These are phyloP conservation scores for Anthrax anthrax DNA, from an alignment of 2,888 invertebrate genomes.

Conservation along the genomic window DNA sequence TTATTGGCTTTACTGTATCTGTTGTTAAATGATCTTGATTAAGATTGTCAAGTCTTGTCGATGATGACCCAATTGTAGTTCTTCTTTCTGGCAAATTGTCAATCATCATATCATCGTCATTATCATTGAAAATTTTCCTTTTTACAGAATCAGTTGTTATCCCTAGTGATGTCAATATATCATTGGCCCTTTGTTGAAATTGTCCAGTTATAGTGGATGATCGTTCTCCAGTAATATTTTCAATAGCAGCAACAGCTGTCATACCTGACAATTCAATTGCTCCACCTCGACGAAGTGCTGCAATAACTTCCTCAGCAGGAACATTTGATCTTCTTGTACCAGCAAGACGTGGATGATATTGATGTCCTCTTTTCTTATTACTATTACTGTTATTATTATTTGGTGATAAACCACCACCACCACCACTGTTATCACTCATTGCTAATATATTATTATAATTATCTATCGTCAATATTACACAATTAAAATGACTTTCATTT, in stretches of 20 bases:
- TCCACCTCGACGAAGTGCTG: conserved; percentile 31
- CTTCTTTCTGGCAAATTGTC: too few relatives aligned
- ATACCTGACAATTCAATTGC: conserved; percentile 5
- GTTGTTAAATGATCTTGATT: background rate
- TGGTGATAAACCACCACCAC: conserved; percentile 10
- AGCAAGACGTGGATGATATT: conserved; percentile 58
- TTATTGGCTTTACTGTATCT: too few relatives aligned
- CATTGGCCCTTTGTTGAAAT: background rate
- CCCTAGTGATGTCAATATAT: background rate
- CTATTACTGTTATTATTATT: conserved; percentile 9
- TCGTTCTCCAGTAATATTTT: too few relatives aligned
- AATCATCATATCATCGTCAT: too few relatives aligned
- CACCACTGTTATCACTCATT: conserved; percentile 20
- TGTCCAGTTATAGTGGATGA: conserved; percentile 4
- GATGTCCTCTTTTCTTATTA: conserved; percentile 50
- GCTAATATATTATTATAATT: conserved; percentile 8
- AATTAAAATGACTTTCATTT: conserved; percentile 1
- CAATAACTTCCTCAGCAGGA: conserved; percentile 34
- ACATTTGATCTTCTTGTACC: conserved; percentile 42
- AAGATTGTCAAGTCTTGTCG: background rate
- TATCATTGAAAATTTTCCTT: too few relatives aligned
- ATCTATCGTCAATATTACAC: background rate
- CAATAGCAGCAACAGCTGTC: background rate
- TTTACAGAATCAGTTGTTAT: too few relatives aligned
- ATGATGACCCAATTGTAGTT: too few relatives aligned